A percentile compares a stretch with the other conserved stretches of the same genome.
These are phyloP conservation scores for Lucilia cuprina DNA, from an alignment of 1,140 invertebrate species.

Conservation along the genomic window DNA sequence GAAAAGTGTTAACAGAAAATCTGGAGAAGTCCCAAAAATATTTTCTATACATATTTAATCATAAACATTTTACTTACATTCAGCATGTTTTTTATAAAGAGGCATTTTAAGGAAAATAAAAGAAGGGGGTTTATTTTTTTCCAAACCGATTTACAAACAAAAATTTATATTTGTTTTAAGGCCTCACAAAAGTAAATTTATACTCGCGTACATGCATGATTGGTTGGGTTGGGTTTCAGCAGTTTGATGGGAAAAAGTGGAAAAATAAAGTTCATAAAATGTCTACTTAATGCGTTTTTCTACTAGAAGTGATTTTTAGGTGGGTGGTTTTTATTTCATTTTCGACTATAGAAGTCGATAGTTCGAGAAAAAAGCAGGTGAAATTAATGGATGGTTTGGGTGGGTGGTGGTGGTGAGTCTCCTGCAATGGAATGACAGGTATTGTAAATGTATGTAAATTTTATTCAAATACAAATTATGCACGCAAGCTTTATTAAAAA, in stretches of 20 bases:
- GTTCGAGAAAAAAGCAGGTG: not conserved
- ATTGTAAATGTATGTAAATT: not conserved
- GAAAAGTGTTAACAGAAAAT: no score
- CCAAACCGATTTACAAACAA: not conserved
- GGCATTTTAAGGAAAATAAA: no score
- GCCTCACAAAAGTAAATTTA: not conserved
- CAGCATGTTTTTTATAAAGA: no score
- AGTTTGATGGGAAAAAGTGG: not conserved
- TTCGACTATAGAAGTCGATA: not conserved
- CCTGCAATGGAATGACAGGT: not conserved
- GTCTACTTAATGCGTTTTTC: not conserved
- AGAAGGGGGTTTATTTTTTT: not conserved
- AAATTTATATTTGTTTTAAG: not conserved
- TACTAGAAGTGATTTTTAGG: not conserved
- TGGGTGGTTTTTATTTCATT: not conserved
- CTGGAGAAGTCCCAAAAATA: no score
- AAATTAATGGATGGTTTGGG: not conserved
- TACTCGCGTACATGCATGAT: not conserved
- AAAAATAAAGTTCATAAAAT: not conserved
- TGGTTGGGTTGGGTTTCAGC: not conserved
- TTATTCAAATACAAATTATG: not conserved
- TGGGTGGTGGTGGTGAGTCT: not conserved
- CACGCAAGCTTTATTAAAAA: not conserved
- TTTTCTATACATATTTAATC: no score
- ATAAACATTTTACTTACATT: no score